Base-by-base conservation (phyloP, 2,113 vertebrate genomes). In the Alexandromys fortis region DNA sequence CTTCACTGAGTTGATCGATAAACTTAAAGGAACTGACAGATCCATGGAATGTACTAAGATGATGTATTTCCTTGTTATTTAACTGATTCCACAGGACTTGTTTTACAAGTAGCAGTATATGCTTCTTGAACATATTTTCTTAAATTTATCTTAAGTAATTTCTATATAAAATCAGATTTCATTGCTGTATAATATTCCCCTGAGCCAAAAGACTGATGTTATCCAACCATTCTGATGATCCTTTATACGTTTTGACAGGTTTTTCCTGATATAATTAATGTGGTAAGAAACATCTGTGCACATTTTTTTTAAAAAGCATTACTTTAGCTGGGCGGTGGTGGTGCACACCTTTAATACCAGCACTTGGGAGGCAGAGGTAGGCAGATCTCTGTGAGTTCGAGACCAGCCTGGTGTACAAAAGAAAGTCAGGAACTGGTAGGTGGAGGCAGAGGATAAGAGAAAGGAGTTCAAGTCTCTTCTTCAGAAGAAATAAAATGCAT, bases 121-220 rank as follows among this genome's bases (percentile, higher is more conserved):
- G 24, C 26, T 42, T 92, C 45, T 73, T 91, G 45, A 92, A 92
- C 11, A 82, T 47, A 77, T 58, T 93, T 89, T 91, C 22, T 92
- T 89, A 90, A 76, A 92, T 82, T 82, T 89, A 93, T 33, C 38
- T 28, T 85, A 92, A 87, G 30, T 73, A 89, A 63, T 91, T 86
- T 26, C 78, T 45, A 1, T 14, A 82, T 96, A 82, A 89, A 94
- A 92, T 94, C 47, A 49, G 38, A 65, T 92, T 91, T 67, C 92
- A 82, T 85, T 79, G 68, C 14, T 86, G 5, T n/a, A 38, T 76
- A 86, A 77, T 94, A 94, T 78, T 94, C 52, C 78, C 38, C 8
- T 86, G 49, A 91, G 21, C 28, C 70, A 35, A 93, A 68, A 7
- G 76, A 3, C 47, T 89, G 3, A 70, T 72, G 58, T 75, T 91